A percentile compares a stretch with the other conserved stretches of the same genome.
These are phyloP conservation scores for Drosophila mayaguana DNA, from an alignment of 2,888 invertebrate species.

Conservation along the genomic window DNA sequence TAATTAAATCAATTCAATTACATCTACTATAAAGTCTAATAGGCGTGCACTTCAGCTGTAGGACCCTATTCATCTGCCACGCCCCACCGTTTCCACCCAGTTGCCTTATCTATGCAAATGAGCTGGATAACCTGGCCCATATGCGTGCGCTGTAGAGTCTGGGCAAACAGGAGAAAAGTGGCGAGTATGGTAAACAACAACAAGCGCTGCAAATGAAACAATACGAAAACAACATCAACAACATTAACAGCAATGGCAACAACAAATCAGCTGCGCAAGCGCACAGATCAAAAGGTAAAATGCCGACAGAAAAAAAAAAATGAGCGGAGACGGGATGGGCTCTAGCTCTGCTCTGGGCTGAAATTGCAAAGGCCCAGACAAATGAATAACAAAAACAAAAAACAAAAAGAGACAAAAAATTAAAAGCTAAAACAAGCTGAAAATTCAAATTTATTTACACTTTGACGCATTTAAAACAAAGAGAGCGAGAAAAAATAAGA, in stretches of 20 bases:
- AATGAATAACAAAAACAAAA: slow-evolving; percentile 13
- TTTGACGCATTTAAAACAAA: slow-evolving; percentile 81
- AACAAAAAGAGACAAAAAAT: slow-evolving; percentile 38
- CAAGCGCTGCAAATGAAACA: slow-evolving; percentile 74
- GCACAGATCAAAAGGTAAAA: slow-evolving; percentile 76
- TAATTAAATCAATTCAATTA: background rate
- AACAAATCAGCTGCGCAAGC: slow-evolving; percentile 81
- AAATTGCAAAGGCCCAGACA: slow-evolving; percentile 59
- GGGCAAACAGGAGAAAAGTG: slow-evolving; percentile 54
- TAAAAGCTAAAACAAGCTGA: slow-evolving; percentile 80
- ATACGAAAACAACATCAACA: slow-evolving; percentile 71
- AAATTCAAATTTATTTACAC: slow-evolving; percentile 82
- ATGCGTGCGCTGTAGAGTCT: slow-evolving; percentile 45
- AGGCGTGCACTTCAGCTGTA: background rate
- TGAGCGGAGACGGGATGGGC: slow-evolving; percentile 19
- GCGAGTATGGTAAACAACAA: slow-evolving; percentile 50
- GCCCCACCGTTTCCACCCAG: background rate
- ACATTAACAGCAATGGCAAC: slow-evolving; percentile 64
- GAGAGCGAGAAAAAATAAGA: slow-evolving; percentile 63
- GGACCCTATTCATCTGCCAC: background rate
- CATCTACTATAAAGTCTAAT: background rate
- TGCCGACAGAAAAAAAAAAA: slow-evolving; percentile 53
- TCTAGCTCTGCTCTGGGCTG: slow-evolving; percentile 35
- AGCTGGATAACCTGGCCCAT: slow-evolving; percentile 26
- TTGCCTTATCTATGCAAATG: slow-evolving; percentile 58